A percentile compares a stretch with the other conserved stretches of the same genome.
These are phyloP conservation scores for Callaeas wilsoni DNA, from an alignment of 2,113 vertebrate genomes.

Conservation along the genomic window DNA sequence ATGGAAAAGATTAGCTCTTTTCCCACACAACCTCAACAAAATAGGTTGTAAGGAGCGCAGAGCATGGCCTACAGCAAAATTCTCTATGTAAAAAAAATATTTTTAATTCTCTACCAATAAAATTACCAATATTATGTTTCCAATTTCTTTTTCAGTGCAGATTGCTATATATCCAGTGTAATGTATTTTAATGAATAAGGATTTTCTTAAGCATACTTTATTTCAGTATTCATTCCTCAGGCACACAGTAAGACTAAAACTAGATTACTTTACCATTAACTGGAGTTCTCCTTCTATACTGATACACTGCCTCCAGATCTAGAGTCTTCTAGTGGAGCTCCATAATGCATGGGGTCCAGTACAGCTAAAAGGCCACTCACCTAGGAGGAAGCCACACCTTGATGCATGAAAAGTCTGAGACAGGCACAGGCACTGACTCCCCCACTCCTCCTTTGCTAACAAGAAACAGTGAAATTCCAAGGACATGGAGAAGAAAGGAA, in stretches of 20 bases:
- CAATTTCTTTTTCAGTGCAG: neutral
- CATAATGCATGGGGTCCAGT: neutral
- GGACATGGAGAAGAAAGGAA: neutral
- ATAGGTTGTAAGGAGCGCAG: neutral
- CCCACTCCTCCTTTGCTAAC: neutral
- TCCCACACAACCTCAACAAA: neutral
- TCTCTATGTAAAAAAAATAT: neutral
- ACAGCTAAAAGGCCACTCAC: neutral
- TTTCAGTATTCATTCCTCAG: slow-evolving; percentile 15
- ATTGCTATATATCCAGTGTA: neutral
- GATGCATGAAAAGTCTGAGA: neutral
- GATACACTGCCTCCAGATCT: neutral
- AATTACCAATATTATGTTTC: slow-evolving; percentile 10
- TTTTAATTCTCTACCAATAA: slow-evolving; percentile 1
- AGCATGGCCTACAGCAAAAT: neutral
- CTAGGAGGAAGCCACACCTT: neutral
- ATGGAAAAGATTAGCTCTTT: neutral
- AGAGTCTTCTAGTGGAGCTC: neutral
- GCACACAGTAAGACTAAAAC: neutral
- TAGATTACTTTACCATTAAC: neutral
- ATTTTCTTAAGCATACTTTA: slow-evolving; percentile 16
- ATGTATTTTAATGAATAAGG: neutral
- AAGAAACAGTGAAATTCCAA: neutral
- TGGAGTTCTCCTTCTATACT: neutral
- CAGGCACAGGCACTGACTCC: neutral